phyloP scores from a whole-genome alignment of 2,797 vertebrate genomes.

The Euthynnus affinis region DNA sequence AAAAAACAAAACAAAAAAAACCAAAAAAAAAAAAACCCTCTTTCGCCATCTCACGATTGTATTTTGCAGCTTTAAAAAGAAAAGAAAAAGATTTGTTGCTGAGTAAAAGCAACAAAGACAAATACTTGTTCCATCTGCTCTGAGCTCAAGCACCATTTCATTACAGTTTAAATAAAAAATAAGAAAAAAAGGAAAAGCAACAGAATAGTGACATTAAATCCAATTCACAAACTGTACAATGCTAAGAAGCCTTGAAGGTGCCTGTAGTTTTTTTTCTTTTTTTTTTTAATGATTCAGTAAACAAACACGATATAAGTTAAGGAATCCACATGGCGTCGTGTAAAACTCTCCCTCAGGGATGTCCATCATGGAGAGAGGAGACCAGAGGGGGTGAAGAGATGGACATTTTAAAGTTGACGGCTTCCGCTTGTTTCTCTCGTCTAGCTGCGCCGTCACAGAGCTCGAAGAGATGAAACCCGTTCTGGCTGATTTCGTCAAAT shows the following conservation, averaged over 20 bases:
- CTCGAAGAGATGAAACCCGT: conserved; percentile 22
- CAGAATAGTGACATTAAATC: conserved; percentile 55
- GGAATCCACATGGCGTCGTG: conserved; percentile 43
- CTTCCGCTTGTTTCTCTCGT: conserved; percentile 43
- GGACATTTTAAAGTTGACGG: conserved; percentile 52
- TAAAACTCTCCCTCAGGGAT: conserved; percentile 53
- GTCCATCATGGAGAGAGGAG: conserved; percentile 48
- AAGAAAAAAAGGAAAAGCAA: conserved; percentile 73
- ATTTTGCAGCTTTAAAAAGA: conserved; percentile 75
- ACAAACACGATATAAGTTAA: conserved; percentile 72
- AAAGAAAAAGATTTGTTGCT: not conserved
- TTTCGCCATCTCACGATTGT: conserved; percentile 70
- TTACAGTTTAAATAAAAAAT: conserved; percentile 77
- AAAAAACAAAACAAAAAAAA: conserved; percentile 2
- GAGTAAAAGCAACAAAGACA: conserved; percentile 57
- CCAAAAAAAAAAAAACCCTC: conserved; percentile 18
- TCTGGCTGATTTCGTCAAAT: conserved; percentile 30
- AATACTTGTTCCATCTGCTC: conserved; percentile 66
- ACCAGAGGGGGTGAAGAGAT: conserved; percentile 6
- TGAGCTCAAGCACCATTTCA: conserved; percentile 58
- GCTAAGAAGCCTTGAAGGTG: conserved; percentile 80
- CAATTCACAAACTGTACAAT: conserved; percentile 76
- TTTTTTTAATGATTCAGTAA: conserved; percentile 66
- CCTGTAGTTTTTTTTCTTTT: conserved; percentile 61
- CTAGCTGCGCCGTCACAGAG: conserved; percentile 30